Evolutionary conservation across 2,797 vertebrate genomes (phyloP).

Genomic region (Ceyx erithaca): DNA sequence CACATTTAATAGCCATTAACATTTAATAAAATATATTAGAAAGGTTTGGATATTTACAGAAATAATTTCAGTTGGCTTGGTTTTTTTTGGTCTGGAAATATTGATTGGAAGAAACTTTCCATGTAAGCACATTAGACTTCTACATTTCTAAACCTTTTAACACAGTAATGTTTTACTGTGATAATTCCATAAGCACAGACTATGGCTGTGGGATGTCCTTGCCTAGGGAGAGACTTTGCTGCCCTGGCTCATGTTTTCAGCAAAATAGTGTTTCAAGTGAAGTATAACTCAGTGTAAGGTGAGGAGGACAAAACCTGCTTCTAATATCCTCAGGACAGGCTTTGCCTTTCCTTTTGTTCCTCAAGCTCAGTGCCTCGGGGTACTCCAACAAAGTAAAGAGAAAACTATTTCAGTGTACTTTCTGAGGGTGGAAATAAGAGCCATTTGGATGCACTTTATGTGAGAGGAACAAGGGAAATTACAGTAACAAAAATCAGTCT

Average conservation of each 20-base stretch:
- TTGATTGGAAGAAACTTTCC: not conserved
- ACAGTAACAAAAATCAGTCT: not conserved
- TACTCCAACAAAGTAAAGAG: not conserved
- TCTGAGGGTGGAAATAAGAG: not conserved
- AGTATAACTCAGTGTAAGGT: not conserved
- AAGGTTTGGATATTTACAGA: not conserved
- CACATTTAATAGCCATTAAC: not conserved
- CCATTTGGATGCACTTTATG: not conserved
- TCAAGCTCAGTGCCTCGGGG: not conserved
- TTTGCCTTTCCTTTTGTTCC: not conserved
- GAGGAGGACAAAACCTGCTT: not conserved
- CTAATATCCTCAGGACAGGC: not conserved
- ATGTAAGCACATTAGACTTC: not conserved
- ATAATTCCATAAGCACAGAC: not conserved
- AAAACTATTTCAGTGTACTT: not conserved
- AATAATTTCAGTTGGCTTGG: not conserved
- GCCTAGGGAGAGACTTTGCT: not conserved
- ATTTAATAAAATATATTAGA: not conserved
- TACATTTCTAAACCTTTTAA: not conserved
- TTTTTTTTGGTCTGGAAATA: not conserved
- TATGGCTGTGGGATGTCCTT: not conserved
- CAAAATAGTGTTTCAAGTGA: not conserved
- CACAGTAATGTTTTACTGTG: not conserved
- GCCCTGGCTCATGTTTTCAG: not conserved
- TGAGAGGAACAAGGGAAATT: not conserved